These are phyloP conservation scores for Brachyalestes nurse DNA, from an alignment of 2,797 vertebrate genomes.

Conservation along the genomic window DNA sequence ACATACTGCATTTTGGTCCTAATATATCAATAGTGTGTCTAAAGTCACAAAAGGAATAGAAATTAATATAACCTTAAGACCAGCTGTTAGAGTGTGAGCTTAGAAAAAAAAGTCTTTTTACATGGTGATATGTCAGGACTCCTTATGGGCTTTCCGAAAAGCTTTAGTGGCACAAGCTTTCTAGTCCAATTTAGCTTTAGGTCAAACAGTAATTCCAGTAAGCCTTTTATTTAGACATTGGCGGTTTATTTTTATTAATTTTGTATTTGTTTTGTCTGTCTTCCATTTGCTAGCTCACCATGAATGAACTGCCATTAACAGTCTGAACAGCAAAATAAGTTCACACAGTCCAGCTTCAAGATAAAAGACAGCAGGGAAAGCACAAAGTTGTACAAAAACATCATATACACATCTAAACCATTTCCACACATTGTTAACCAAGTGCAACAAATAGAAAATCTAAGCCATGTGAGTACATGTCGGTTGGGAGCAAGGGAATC, in stretches of 20 bases:
- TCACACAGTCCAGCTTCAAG: not conserved
- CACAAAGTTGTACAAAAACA: not conserved
- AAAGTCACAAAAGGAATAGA: not conserved
- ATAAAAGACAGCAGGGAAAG: slow-evolving; percentile 1
- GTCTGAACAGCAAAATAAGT: not conserved
- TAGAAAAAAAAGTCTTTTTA: not conserved
- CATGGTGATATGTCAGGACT: not conserved
- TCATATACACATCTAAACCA: not conserved
- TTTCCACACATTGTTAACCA: slow-evolving; percentile 7
- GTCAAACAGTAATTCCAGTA: not conserved
- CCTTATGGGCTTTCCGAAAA: not conserved
- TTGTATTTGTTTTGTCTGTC: not conserved
- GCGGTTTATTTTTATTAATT: not conserved
- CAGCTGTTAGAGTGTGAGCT: too few relatives aligned
- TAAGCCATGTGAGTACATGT: not conserved
- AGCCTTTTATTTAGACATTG: not conserved
- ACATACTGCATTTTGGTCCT: not conserved
- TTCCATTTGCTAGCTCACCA: not conserved
- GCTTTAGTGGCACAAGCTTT: not conserved
- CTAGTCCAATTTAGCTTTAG: not conserved
- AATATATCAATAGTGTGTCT: not conserved
- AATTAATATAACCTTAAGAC: not conserved
- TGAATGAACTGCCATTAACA: not conserved
- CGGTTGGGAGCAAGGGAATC: slow-evolving; percentile 11
- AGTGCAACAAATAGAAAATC: slow-evolving; percentile 27